Base-by-base conservation (phyloP, 2,888 invertebrate genomes). In the Limnephilus auricula region DNA sequence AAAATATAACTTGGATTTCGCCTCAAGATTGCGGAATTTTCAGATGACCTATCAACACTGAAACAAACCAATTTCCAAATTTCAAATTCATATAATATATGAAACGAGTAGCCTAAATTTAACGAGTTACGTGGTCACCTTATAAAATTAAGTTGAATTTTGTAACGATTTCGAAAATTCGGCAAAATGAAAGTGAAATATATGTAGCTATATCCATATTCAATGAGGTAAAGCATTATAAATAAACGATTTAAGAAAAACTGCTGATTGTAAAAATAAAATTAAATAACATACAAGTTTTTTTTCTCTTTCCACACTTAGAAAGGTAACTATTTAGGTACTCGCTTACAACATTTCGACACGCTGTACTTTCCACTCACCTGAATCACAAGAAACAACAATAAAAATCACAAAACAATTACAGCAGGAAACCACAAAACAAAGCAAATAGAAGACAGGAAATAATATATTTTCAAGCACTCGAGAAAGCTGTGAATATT, bases 401-500 rank as follows among this genome's bases (percentile, higher is more conserved):
- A 82, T 13, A 82, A 82, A 34, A 34, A 82, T 82, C 34, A 82
- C 34, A 32, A 34, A 82, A 82, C 82, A 34, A 82, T 34, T 82
- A 82, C 18, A 82, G 37, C 82, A 34, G 34, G 25, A 82, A 82
- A 82, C 82, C 31, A 82, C 82, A 82, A 2, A 34, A 82, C 34
- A 82, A 82, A 32, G 37, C 82, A 34, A 37, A 34, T 34, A 82
- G 34, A 82, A 34, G 37, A 34, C 82, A 25, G 37, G 25, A 34
- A 82, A 82, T 50, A n/a, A 65, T 65, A 65, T 65, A 18, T 50
- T 18, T 65, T 65, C 34, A 10, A 82, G 34, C 82, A 82, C 82
- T 82, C 32, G 82, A 82, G 82, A 82, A 82, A 82, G 82, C 82
- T 82, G 25, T 1, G 50, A 65, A 65, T 25, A 82, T 82, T 82